phyloP scores from a whole-genome alignment of 2,113 vertebrate species.

The Ceyx margarethae region DNA sequence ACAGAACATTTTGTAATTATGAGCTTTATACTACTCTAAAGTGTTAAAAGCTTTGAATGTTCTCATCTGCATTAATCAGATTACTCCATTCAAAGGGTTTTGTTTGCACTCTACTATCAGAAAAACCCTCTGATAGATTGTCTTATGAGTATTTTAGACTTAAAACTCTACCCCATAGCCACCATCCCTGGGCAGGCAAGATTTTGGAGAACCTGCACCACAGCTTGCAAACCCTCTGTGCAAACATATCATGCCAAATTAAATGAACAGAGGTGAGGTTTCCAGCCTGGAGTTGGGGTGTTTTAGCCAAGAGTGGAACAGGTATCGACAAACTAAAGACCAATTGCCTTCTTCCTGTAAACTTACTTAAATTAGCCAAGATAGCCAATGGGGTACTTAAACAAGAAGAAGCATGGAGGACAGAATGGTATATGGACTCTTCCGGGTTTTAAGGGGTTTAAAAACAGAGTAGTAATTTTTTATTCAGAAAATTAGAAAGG shows the following conservation, averaged over 20 bases:
- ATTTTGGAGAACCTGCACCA: neutral
- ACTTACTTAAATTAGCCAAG: neutral
- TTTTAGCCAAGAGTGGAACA: neutral
- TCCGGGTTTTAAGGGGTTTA: neutral
- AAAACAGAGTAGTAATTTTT: neutral
- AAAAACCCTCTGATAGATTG: neutral
- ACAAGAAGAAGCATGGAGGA: neutral
- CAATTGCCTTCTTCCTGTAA: accelerated
- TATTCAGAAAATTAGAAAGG: neutral
- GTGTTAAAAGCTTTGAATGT: neutral
- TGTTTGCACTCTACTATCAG: neutral
- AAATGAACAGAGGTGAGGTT: neutral
- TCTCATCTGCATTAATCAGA: neutral
- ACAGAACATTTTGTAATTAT: neutral
- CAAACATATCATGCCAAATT: neutral
- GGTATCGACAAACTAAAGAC: neutral
- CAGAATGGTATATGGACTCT: neutral
- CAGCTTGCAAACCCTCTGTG: accelerated
- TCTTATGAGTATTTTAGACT: neutral
- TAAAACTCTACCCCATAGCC: neutral
- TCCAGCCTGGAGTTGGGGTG: neutral
- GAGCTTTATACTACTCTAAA: neutral
- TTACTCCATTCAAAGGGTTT: neutral
- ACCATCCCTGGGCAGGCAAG: neutral
- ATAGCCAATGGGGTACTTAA: neutral